Conservation (phyloP, 2,888 invertebrate species). For the Kuschelorhynchus macadamiae region DNA sequence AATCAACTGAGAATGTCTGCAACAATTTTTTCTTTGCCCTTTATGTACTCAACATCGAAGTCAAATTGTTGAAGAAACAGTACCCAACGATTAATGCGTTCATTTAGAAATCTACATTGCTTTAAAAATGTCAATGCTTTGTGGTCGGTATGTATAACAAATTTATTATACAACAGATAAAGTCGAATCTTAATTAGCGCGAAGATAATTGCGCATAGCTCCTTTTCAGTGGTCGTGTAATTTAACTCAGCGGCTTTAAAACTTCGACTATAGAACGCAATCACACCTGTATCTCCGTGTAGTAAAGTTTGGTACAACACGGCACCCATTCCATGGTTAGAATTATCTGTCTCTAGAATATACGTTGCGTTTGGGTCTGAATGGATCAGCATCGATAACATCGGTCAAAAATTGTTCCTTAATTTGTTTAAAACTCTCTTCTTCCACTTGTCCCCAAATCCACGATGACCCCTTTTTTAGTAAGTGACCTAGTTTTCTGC, state of each 20-base stretch:
- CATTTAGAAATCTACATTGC: constrained; percentile 41
- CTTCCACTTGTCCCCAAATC: constrained; percentile 20
- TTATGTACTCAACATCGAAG: constrained; percentile 32
- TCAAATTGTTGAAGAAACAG: constrained; percentile 39
- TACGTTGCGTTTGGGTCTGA: constrained; percentile 40
- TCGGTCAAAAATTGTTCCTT: constrained; percentile 39
- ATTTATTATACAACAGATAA: no score
- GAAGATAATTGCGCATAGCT: no score
- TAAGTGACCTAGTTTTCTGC: constrained; percentile 39
- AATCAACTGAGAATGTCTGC: constrained; percentile 44
- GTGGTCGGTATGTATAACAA: constrained; percentile 48
- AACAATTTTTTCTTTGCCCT: constrained; percentile 41
- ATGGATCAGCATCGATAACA: constrained; percentile 44
- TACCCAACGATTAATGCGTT: constrained; percentile 40
- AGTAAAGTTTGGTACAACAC: constrained; percentile 39
- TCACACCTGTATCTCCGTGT: constrained; percentile 24
- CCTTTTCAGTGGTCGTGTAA: no score
- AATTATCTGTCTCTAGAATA: constrained; percentile 45
- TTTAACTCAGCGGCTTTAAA: not conserved
- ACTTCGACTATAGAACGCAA: not conserved
- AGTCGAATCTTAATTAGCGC: no score
- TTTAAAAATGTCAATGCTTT: constrained; percentile 41
- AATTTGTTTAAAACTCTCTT: constrained; percentile 37
- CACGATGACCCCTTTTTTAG: constrained; percentile 40
- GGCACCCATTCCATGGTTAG: constrained; percentile 36